A percentile compares a stretch with the other conserved stretches of the same genome.
Evolutionary conservation across 2,113 vertebrate species (phyloP).

Genomic region (Hepsetus odoe): DNA sequence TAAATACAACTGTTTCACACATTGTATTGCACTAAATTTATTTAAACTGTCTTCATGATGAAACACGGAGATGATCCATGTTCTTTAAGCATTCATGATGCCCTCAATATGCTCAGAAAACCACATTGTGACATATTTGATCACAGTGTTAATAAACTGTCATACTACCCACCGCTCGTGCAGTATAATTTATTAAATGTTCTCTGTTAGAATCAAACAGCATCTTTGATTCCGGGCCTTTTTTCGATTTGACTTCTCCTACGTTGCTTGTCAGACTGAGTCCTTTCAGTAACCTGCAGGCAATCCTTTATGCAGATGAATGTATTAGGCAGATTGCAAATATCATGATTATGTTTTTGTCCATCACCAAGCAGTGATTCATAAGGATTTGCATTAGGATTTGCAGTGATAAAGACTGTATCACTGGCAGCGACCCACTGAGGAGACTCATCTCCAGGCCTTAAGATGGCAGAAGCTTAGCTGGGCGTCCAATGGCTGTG

Average conservation of each 20-base stretch:
- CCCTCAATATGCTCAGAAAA: too few relatives aligned
- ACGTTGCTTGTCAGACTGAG: neutral
- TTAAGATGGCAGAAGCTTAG: slow-evolving; percentile 44
- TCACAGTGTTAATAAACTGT: too few relatives aligned
- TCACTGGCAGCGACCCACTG: slow-evolving; percentile 6
- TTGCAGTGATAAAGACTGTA: neutral
- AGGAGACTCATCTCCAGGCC: slow-evolving; percentile 9
- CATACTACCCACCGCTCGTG: too few relatives aligned
- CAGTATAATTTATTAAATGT: too few relatives aligned
- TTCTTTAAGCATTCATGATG: too few relatives aligned
- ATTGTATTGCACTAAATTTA: too few relatives aligned
- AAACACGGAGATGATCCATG: too few relatives aligned
- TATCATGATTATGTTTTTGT: neutral
- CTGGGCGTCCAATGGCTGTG: slow-evolving; percentile 20
- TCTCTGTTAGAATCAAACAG: too few relatives aligned
- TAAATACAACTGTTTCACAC: too few relatives aligned
- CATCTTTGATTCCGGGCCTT: too few relatives aligned
- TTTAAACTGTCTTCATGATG: too few relatives aligned
- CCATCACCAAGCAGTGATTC: neutral
- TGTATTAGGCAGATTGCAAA: neutral
- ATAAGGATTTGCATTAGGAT: neutral
- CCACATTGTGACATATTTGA: too few relatives aligned
- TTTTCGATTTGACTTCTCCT: neutral
- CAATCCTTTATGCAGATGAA: neutral
- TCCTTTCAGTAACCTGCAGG: neutral